Base-by-base conservation (phyloP, 2,797 vertebrate genomes). In the Acipenser ruthenus region DNA sequence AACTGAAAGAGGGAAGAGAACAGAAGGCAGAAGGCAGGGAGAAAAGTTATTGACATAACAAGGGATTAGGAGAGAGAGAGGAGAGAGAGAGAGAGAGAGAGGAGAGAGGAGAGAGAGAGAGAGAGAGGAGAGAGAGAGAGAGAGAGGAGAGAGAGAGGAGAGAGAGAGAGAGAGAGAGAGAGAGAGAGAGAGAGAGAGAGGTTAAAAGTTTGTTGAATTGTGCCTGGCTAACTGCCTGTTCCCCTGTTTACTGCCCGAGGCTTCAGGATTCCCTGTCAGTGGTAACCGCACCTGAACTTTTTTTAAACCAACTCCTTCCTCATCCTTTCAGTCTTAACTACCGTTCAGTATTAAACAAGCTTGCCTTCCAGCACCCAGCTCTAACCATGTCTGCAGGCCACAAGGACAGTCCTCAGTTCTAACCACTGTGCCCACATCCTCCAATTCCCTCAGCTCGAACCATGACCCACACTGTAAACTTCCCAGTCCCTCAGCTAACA, bases 121-220 rank as follows among this genome's bases (percentile, higher is more conserved):
- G n/a, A n/a, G n/a, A n/a, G n/a, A n/a, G n/a, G n/a, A n/a, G n/a
- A n/a, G n/a, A n/a, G n/a, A n/a, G 53, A 10, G 53, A 55, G 53
- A 55, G n/a, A 10, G 53, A 88, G 88, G 87, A 10, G 53, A 55
- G 53, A 55, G n/a, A 10, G 53, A 88, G 88, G 87, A n/a, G 78
- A 77, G 68, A 86, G 79, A 76, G 78, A 77, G 68, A 86, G 79
- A 76, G 78, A 77, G 68, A 86, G 79, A 76, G n/a, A n/a, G 85
- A 85, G 52, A 55, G 52, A 55, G 52, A 55, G 52, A 6, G 53
- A 10, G 53, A 55, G 53, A 55, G n/a, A 10, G 53, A 88, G 88
- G 87, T 91, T 88, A 86, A 88, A 87, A 89, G 89, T 89, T 88
- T 89, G 84, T 83, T 70, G 85, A 85, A 85, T 84, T 86, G 84